These are phyloP conservation scores for Aegypius monachus DNA, from an alignment of 2,113 vertebrate genomes.

Conservation along the genomic window DNA sequence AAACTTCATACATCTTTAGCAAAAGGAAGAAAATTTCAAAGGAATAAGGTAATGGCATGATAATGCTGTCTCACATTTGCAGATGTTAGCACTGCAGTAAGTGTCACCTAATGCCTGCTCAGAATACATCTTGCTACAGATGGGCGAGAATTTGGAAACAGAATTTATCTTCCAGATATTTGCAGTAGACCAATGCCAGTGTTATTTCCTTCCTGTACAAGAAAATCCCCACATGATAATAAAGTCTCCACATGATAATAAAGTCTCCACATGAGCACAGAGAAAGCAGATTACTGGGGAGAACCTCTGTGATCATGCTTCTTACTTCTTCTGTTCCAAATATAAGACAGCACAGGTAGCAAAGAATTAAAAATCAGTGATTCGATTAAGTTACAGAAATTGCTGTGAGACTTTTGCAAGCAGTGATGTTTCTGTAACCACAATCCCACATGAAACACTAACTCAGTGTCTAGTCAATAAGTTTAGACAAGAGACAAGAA, in stretches of 20 bases:
- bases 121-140: neutral
- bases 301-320: neutral
- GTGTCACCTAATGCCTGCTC: neutral
- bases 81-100: neutral
- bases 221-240: neutral
- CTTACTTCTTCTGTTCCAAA: neutral
- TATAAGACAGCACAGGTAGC: neutral
- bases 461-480: neutral
- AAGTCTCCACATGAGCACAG: neutral
- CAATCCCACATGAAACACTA: neutral
- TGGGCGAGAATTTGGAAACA: neutral
- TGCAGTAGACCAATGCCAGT: neutral
- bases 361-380: neutral
- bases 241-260: neutral
- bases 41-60: constrained; percentile 52
- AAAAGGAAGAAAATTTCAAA: constrained; percentile 57
- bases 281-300: neutral
- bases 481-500: neutral
- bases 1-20: constrained; percentile 41
- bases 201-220: neutral
- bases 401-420: neutral
- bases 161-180: neutral
- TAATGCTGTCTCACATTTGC: neutral
- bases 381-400: neutral
- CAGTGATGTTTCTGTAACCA: neutral